A percentile compares a stretch with the other conserved stretches of the same genome.
These are phyloP conservation scores for Pseudomyrmex dendroicus DNA, from an alignment of 1,140 invertebrate species.

Conservation along the genomic window DNA sequence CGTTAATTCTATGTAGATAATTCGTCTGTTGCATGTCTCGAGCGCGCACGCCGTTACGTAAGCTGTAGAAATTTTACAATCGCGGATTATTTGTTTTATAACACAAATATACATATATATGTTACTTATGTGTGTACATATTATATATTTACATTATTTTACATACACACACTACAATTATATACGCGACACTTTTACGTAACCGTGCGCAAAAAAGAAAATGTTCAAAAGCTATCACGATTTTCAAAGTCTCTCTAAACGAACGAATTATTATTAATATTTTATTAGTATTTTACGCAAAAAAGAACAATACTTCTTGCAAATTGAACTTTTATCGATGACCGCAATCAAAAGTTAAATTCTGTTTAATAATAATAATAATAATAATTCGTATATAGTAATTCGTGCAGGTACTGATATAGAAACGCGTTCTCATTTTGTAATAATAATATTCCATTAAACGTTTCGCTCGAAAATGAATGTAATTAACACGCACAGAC, in stretches of 20 bases:
- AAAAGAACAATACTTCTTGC: background rate
- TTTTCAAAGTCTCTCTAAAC: too few relatives aligned
- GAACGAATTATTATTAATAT: too few relatives aligned
- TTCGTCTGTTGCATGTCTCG: conserved; percentile 53
- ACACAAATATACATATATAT: too few relatives aligned
- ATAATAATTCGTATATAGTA: background rate
- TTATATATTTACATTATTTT: too few relatives aligned
- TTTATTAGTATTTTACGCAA: background rate
- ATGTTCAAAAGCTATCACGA: too few relatives aligned
- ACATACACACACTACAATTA: too few relatives aligned
- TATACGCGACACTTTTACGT: too few relatives aligned
- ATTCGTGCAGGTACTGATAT: background rate
- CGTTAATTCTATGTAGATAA: conserved; percentile 52
- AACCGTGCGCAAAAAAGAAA: too few relatives aligned
- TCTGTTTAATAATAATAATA: too few relatives aligned
- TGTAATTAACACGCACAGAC: conserved; percentile 24
- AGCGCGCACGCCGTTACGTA: conserved; percentile 26
- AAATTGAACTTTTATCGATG: background rate
- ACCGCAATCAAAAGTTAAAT: background rate
- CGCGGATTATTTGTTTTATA: conserved; percentile 22
- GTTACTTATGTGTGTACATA: too few relatives aligned
- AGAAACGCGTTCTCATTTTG: background rate
- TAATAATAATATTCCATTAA: background rate
- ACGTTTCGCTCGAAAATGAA: conserved; percentile 17
- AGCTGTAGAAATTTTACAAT: conserved; percentile 21